Evolutionary conservation across 2,113 vertebrate genomes (phyloP).

Genomic region (Grus americana): DNA sequence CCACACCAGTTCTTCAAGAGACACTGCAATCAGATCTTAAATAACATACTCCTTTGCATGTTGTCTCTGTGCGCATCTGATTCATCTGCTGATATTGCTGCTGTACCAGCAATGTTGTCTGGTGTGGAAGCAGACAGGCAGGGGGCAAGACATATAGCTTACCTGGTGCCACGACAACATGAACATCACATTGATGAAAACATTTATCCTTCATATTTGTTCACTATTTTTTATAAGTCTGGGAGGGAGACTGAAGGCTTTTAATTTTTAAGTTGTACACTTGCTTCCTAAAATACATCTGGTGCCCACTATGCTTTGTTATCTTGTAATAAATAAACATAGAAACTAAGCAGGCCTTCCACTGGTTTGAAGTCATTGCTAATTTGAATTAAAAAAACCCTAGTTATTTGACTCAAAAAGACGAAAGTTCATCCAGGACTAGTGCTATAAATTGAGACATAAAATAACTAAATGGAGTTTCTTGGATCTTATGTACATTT

Average conservation of each 20-base stretch:
- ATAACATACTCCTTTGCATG: not conserved
- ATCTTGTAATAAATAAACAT: not conserved
- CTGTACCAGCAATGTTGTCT: not conserved
- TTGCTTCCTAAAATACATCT: not conserved
- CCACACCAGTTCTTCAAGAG: not conserved
- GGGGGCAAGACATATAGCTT: not conserved
- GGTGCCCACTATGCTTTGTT: not conserved
- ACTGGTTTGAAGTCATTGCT: not conserved
- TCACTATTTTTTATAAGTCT: not conserved
- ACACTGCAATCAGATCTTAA: not conserved
- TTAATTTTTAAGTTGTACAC: not conserved
- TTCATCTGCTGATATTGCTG: not conserved
- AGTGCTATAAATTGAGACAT: not conserved
- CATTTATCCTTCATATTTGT: not conserved
- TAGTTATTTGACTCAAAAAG: not conserved
- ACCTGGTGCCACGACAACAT: slow-evolving; percentile 15
- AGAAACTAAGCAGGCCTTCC: not conserved
- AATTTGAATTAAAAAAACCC: not conserved
- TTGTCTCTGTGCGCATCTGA: not conserved
- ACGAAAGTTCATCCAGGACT: not conserved
- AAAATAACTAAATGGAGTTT: not conserved
- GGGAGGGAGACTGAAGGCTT: not conserved
- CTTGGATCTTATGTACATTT: not conserved
- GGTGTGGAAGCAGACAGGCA: slow-evolving; percentile 19
- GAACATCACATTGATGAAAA: not conserved